Evolutionary conservation across 23 tunicate genomes (phyloP), one percentile per base, ranked within the genome.

Genomic region (Ascidia mentula): DNA sequence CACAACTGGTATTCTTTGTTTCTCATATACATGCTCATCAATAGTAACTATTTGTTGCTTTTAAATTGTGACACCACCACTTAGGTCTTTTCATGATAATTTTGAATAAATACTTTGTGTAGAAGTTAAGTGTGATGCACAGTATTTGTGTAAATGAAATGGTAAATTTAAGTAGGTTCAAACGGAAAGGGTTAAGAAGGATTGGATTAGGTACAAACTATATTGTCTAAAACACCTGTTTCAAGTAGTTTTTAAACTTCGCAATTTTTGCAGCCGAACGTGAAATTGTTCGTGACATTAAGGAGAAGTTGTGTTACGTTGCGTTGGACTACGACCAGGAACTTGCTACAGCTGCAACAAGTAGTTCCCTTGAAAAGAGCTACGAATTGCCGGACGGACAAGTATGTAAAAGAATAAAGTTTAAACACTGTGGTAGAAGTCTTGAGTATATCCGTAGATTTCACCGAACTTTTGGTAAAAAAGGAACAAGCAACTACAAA

Each of bases 381-480:
- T 94, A 89, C 77, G 98, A 94, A 46, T 77, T 94, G 7, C 98
- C 98, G 0, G 98, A 94, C 40, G 98, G 98, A 46, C 98, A 94
- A 86, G 98, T 94, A 46, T 20, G 65, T 28, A 20, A 5, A 42
- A n/a, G n/a, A n/a, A n/a, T n/a, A n/a, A n/a, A n/a, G n/a, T n/a
- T n/a, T n/a, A n/a, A n/a, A n/a, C n/a, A n/a, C n/a, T n/a, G n/a
- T n/a, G n/a, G n/a, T n/a, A n/a, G n/a, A n/a, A n/a, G n/a, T n/a
- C n/a, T n/a, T n/a, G n/a, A n/a, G n/a, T n/a, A n/a, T n/a, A n/a
- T n/a, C n/a, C n/a, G n/a, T n/a, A n/a, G n/a, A n/a, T n/a, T n/a
- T n/a, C n/a, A n/a, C n/a, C n/a, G n/a, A 53, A 5, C 65, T 20
- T 53, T 53, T 53, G 15, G 15, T 26, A 53, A 9, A 26, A 6